Evolutionary conservation across 2,888 invertebrate species (phyloP).

Genomic region (Blera fallax): DNA sequence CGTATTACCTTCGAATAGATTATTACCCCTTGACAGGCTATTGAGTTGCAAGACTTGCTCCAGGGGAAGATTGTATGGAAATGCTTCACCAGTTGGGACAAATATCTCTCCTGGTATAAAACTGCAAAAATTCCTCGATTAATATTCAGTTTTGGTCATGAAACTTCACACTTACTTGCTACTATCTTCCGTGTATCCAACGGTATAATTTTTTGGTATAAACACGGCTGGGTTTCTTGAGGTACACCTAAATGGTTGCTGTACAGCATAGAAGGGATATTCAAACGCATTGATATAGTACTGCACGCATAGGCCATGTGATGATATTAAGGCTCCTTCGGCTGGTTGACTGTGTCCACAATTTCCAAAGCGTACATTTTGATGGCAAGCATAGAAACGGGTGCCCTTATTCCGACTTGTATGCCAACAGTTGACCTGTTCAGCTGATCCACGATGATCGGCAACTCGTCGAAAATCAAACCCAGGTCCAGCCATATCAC

Average conservation of each 20-base stretch:
- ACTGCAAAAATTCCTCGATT: conserved; percentile 72
- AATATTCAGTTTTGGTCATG: background rate
- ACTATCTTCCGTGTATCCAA: conserved; percentile 79
- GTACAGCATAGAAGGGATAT: conserved; percentile 78
- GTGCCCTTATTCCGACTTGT: conserved; percentile 80
- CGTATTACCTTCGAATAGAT: background rate
- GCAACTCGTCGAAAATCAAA: conserved; percentile 77
- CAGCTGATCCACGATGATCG: conserved; percentile 78
- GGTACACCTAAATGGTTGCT: conserved; percentile 75
- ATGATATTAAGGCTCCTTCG: conserved; percentile 73
- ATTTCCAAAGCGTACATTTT: conserved; percentile 79
- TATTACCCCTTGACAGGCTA: background rate
- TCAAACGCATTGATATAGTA: conserved; percentile 80
- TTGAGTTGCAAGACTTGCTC: conserved; percentile 5
- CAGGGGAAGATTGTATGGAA: conserved; percentile 79
- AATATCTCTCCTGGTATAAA: conserved; percentile 77
- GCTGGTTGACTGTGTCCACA: conserved; percentile 79
- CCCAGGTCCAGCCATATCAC: conserved; percentile 81
- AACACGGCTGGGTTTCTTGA: conserved; percentile 74
- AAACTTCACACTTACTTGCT: conserved; percentile 72
- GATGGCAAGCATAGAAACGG: conserved; percentile 78
- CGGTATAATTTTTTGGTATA: conserved; percentile 78
- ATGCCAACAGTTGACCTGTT: conserved; percentile 80
- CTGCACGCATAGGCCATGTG: conserved; percentile 79
- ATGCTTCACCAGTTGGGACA: conserved; percentile 78